Evolutionary conservation across 2,797 vertebrate species (phyloP).

Genomic region (Ataeniobius toweri): DNA sequence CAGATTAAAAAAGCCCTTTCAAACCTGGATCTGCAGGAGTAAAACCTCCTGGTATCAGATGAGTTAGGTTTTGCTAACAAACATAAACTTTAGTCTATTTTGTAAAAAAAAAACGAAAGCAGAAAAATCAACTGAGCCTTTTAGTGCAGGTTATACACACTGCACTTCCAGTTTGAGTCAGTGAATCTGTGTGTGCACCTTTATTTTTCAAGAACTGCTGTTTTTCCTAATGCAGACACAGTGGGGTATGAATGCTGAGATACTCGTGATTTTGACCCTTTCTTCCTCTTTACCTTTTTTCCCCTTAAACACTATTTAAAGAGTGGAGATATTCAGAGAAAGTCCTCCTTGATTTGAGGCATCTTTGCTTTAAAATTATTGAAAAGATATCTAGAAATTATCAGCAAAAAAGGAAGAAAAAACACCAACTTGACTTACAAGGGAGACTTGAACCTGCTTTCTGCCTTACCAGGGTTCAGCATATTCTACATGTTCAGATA

Average conservation of each 20-base stretch:
- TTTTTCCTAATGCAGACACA: conserved; percentile 49
- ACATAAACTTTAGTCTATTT: conserved; percentile 51
- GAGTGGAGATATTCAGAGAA: conserved; percentile 17
- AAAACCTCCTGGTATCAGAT: conserved; percentile 21
- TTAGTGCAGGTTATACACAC: conserved; percentile 16
- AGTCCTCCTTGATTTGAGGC: conserved; percentile 18
- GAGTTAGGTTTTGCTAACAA: conserved; percentile 53
- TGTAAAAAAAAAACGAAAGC: conserved; percentile 27
- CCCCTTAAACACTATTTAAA: conserved; percentile 40
- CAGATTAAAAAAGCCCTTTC: conserved; percentile 29
- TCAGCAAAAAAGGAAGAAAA: conserved; percentile 16
- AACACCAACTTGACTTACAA: conserved; percentile 66
- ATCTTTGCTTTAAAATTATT: conserved; percentile 24
- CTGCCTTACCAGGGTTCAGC: conserved; percentile 71
- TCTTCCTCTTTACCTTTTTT: not conserved
- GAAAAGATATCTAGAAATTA: conserved; percentile 26
- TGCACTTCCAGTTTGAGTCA: conserved; percentile 39
- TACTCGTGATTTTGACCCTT: conserved; percentile 42
- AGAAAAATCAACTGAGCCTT: conserved; percentile 69
- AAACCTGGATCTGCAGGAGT: conserved; percentile 29
- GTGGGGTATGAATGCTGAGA: conserved; percentile 44
- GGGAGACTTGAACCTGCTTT: conserved; percentile 75
- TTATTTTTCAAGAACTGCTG: conserved; percentile 41
- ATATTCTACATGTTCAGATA: conserved; percentile 52
- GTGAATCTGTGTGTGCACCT: conserved; percentile 43